Evolutionary conservation across 2,113 vertebrate species (phyloP).

Genomic region (Peromyscus leucopus): DNA sequence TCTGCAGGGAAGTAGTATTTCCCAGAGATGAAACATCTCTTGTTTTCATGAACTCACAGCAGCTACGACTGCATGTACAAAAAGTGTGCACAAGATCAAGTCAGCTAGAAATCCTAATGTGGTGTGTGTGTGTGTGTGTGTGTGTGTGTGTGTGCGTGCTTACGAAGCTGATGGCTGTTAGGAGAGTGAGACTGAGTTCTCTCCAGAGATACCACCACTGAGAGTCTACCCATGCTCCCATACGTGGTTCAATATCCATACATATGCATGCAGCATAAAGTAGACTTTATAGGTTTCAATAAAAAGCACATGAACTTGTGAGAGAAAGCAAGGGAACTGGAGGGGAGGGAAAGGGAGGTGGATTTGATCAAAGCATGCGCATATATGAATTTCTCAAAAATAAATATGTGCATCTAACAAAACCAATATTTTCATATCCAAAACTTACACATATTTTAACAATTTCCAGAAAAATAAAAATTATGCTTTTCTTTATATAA

Average conservation of each 20-base stretch:
- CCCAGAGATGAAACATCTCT: background rate
- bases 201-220: background rate
- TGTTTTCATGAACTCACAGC: background rate
- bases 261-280: background rate
- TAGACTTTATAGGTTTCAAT: background rate
- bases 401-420: background rate
- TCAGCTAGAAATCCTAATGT: background rate
- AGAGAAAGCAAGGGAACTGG: background rate
- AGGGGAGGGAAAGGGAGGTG: background rate
- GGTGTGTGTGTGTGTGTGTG: fast-evolving
- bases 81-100: background rate
- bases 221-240: background rate
- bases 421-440: background rate
- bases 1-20: background rate
- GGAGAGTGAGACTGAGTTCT: too few relatives aligned
- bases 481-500: slow-evolving; percentile 1
- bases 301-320: background rate
- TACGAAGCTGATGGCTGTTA: background rate
- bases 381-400: background rate
- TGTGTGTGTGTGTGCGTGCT: fast-evolving
- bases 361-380: background rate
- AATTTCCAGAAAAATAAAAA: background rate
- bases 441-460: background rate
- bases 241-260: background rate
- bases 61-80: background rate